These are phyloP conservation scores for Pseudococcus jackbeardsleyi DNA, from an alignment of 2,888 invertebrate genomes.

Conservation along the genomic window DNA sequence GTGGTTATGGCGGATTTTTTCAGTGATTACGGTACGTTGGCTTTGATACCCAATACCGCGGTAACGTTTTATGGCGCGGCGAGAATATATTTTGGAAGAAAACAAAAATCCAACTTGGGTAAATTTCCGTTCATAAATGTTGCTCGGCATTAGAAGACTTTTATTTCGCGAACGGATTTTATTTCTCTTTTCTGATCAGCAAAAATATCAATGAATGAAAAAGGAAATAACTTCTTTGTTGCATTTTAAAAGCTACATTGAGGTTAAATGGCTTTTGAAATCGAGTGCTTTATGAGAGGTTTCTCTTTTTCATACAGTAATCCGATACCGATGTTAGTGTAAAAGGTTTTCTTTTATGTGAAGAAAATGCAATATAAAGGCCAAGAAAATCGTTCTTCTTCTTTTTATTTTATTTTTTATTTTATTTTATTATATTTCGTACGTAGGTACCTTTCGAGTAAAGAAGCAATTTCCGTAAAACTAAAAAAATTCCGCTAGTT, in stretches of 20 bases:
- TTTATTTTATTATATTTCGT: constrained; percentile 21
- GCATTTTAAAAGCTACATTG: constrained; percentile 61
- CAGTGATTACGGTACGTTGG: neutral
- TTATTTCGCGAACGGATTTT: constrained; percentile 40
- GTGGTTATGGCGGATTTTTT: neutral
- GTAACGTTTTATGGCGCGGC: neutral
- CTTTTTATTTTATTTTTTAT: constrained; percentile 8
- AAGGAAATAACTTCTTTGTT: constrained; percentile 62
- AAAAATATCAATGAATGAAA: constrained; percentile 59
- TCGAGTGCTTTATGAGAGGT: constrained; percentile 62
- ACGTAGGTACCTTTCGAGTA: constrained; percentile 1
- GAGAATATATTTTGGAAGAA: constrained; percentile 47
- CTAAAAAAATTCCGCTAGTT: constrained; percentile 3
- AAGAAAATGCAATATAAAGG: constrained; percentile 56
- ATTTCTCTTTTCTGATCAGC: constrained; percentile 34
- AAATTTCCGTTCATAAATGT: constrained; percentile 52
- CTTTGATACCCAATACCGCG: neutral
- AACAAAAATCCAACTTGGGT: constrained; percentile 49
- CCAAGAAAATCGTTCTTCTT: constrained; percentile 49
- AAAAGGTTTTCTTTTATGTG: constrained; percentile 59
- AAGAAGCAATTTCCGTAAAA: constrained; percentile 43
- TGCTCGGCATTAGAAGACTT: constrained; percentile 24
- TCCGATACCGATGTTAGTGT: constrained; percentile 58
- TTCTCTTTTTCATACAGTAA: constrained; percentile 60
- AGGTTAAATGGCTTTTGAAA: constrained; percentile 63